Base-by-base conservation (phyloP, 1,140 invertebrate species). In the Pollicipes pollicipes region DNA sequence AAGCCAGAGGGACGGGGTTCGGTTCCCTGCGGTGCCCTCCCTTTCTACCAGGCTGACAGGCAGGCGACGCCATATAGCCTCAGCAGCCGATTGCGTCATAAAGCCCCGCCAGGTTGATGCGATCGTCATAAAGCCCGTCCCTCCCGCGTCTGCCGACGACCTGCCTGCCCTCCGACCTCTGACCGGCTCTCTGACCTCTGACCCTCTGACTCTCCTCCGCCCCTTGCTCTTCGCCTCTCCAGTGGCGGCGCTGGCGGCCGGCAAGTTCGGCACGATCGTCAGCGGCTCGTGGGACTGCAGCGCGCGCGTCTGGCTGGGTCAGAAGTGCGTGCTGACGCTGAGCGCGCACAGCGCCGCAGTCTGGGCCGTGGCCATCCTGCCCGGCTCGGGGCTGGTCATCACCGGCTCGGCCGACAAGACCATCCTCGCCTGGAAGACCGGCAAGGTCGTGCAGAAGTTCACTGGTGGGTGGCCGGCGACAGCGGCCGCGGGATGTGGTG, bases 271-370 rank as follows among this genome's bases (percentile, higher is more conserved):
- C 35, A 82, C 84, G 27, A 83, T 90, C 77, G 77, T 88, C 27
- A 91, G 88, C 77, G 90, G 92, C 66, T 97, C 93, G 21, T 97
- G 93, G 94, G 95, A 97, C 78, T 84, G 84, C 73, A 91, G 89
- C 24, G 91, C 89, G 0, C 86, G 87, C 76, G 81, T 95, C 28
- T 96, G 93, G 93, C 82, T 83, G 68, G 27, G 24, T n/a, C 21
- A 27, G 21, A 27, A 64, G 71, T 80, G 78, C 75, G 77, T 82
- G 26, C 63, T 64, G 63, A 85, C 85, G 1, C 81, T 92, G 1
- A 82, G 81, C 74, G 93, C 83, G 68, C 84, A 85, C 75, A 73
- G 76, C 32, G 78, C 88, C 30, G 91, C 95, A 30, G 90, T 98
- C 24, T 98, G 95, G 95, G 85, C 87, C 66, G 87, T 91, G 0